These are phyloP conservation scores for Eurypyga helias DNA, from an alignment of 2,113 vertebrate genomes.

Conservation along the genomic window DNA sequence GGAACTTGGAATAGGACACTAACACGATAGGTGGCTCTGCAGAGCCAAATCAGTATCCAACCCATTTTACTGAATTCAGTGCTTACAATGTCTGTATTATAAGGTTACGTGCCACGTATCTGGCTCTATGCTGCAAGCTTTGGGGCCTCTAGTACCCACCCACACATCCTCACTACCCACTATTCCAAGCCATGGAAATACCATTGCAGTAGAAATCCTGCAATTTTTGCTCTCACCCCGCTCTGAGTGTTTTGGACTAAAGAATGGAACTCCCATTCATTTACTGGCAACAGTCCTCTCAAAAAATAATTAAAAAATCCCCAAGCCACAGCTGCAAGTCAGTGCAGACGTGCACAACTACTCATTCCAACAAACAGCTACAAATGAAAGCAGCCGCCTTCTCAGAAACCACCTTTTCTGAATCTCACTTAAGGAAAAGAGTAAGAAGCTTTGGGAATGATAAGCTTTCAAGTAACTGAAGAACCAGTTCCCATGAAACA, in stretches of 20 bases:
- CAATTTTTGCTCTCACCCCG: not conserved
- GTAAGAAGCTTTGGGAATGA: not conserved
- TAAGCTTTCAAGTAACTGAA: not conserved
- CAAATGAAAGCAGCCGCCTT: not conserved
- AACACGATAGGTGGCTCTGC: not conserved
- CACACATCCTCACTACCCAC: not conserved
- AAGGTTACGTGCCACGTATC: no score
- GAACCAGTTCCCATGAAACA: not conserved
- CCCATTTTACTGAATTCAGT: not conserved
- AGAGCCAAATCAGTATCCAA: not conserved
- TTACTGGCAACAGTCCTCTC: not conserved
- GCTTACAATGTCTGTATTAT: not conserved
- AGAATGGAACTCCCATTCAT: not conserved
- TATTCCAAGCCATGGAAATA: not conserved
- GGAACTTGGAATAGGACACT: not conserved
- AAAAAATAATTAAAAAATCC: not conserved
- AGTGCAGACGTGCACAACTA: not conserved
- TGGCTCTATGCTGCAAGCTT: not conserved
- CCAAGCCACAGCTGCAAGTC: not conserved
- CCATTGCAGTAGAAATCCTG: not conserved
- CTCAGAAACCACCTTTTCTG: not conserved
- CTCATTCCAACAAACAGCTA: not conserved
- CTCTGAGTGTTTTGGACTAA: no score
- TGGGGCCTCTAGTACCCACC: not conserved
- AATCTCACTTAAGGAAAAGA: not conserved